Base-by-base conservation (phyloP, 2,797 vertebrate species). In the Neopelma chrysocephalum region DNA sequence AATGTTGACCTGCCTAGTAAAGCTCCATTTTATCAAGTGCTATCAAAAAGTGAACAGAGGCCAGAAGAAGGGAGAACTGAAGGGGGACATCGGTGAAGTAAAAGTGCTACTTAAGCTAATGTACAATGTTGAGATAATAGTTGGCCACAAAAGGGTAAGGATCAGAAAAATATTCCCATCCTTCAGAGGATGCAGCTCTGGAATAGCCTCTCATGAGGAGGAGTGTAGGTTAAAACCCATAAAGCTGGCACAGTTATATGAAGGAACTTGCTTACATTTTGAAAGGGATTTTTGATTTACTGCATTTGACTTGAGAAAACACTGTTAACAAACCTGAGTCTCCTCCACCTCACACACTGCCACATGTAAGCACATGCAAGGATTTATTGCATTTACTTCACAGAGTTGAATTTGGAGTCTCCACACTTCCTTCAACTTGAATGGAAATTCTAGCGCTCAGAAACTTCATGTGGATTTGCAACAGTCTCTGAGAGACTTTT, bases 1-100 rank as follows among this genome's bases (percentile, higher is more conserved):
- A 82, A 68, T 36, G 27, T 42, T 62, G 36, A 27, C 25, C 36
- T 48, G 45, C 16, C 56, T 77, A 25, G 9, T 6, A 70, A 50
- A 65, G 31, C 19, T 69, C n/a, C 34, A 3, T 42, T 84, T 82
- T 70, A 26, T 51, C 31, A 42, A 70, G 11, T 18, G 16, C 6
- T 42, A 0, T 40, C 47, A 48, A 64, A 15, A 89, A 89, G 5
- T 23, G 10, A 69, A 18, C 7, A 43, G 43, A 56, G 36, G 18
- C 10, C 42, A 61, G 42, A 85, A 66, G 48, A 45, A 48, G 6
- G 65, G 26, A 86, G 17, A 81, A 51, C 20, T 36, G 36, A 77
- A 73, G 8, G 25, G 18, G 2, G 5, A 32, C 22, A 43, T 8
- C 0, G 0, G 34, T 43, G 61, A 70, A 50, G 12, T 8, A 42